Base-by-base conservation (phyloP, 2,797 vertebrate species). In the Acanthurus leucopareius region DNA sequence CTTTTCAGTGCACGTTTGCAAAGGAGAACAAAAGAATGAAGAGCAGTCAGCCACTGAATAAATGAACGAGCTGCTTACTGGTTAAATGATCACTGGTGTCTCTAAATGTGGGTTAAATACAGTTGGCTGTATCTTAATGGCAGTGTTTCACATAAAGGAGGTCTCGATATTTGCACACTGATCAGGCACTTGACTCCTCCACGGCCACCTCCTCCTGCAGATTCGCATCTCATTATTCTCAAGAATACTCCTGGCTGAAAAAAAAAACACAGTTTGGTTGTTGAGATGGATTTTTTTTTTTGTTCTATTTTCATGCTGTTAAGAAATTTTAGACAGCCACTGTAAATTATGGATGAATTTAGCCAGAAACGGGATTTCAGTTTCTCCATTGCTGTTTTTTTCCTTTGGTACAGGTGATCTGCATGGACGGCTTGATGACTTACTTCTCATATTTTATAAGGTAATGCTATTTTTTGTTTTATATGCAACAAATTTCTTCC, bases 401-500 rank as follows among this genome's bases (percentile, higher is more conserved):
- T 49, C 17, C 61, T 49, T 35, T 57, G 80, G 56, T 91, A 3
- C 91, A 99, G 98, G 98, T 84, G 98, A 99, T 94, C 93, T 99
- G 35, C 98, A 99, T 81, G 98, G 98, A 42, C 96, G 96, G 48
- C 92, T 99, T 14, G 97, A 99, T 89, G 98, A 99, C 91, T 94
- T 99, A 63, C 91, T 99, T 63, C 94, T 99, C 75, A 99, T 99
- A 92, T 99, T 99, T 92, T 98, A 97, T 83, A 99, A 99, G 96
- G 98, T 98, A 95, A 91, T 86, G 16, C 20, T 49, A 15, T 5
- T 35, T 32, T 35, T 35, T 35, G 32, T 35, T 44, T 40, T 40
- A 5, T 7, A 28, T 48, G 14, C 32, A 35, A 35, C 32, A 35
- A 6, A 35, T 35, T 35, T 35, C 32, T 7, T 35, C 32, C 32